Evolutionary conservation across 2,888 invertebrate genomes (phyloP).

Genomic region (Andrena chrysosceles): DNA sequence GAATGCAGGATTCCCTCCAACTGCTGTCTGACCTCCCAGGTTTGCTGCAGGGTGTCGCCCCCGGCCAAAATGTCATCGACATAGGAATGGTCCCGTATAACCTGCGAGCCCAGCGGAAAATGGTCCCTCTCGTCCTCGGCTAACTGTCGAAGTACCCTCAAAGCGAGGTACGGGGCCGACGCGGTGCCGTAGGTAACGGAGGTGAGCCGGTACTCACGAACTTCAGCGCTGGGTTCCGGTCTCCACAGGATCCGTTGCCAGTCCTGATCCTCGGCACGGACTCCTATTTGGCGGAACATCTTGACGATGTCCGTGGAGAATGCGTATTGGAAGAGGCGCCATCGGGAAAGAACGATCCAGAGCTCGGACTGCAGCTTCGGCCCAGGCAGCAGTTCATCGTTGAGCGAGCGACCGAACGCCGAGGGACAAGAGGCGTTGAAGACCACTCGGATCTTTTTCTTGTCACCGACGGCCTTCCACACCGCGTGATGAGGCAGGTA

Average conservation of each 20-base stretch:
- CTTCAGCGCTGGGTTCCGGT: neutral
- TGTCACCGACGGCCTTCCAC: neutral
- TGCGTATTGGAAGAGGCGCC: neutral
- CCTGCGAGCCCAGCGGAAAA: neutral
- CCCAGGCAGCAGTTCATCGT: neutral
- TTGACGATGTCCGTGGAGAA: conserved; percentile 6
- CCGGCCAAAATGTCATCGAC: conserved; percentile 1
- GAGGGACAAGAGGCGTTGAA: neutral
- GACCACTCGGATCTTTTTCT: neutral
- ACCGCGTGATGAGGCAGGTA: neutral
- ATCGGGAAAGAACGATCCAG: neutral
- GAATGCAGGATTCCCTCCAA: neutral
- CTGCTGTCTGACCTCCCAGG: neutral
- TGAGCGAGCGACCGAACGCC: neutral
- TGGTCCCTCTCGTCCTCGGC: neutral
- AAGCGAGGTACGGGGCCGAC: neutral
- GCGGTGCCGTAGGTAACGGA: neutral
- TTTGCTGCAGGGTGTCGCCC: neutral
- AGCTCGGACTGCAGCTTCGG: neutral
- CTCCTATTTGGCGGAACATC: neutral
- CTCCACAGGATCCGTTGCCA: neutral
- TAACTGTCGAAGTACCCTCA: neutral
- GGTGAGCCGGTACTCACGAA: neutral
- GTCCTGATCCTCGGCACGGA: neutral
- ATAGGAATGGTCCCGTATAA: neutral